phyloP scores from a whole-genome alignment of 2,797 vertebrate species.

The Tenualosa ilisha region DNA sequence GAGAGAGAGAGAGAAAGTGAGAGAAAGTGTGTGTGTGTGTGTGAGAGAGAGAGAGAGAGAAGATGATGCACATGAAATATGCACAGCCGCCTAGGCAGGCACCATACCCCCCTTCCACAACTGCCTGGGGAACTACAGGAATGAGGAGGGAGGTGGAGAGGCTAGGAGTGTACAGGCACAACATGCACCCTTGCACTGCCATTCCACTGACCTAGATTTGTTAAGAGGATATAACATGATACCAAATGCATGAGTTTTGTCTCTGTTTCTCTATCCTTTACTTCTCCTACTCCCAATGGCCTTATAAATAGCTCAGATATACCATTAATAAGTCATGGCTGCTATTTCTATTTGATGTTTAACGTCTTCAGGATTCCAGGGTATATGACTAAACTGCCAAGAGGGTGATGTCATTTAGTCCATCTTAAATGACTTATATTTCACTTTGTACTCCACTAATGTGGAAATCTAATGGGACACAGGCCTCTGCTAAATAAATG shows the following conservation, averaged over 20 bases:
- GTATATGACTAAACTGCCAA: background rate
- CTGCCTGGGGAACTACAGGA: slow-evolving; percentile 4
- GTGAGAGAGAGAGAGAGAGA: background rate
- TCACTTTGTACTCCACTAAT: background rate
- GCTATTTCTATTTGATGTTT: background rate
- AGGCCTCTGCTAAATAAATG: background rate
- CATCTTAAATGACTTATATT: background rate
- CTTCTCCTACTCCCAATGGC: background rate
- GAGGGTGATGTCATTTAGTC: slow-evolving; percentile 17
- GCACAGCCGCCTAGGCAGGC: slow-evolving; percentile 5
- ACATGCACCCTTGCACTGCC: background rate
- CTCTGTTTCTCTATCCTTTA: background rate
- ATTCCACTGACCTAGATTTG: slow-evolving; percentile 63
- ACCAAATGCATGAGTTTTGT: background rate
- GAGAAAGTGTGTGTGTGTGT: background rate
- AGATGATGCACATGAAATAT: slow-evolving; percentile 32
- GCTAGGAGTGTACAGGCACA: background rate
- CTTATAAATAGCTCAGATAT: background rate
- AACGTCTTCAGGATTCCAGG: background rate
- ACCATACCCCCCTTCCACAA: background rate
- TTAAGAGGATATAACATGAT: background rate
- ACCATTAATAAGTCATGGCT: background rate
- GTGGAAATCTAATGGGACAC: background rate
- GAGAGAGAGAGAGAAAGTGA: slow-evolving; percentile 23
- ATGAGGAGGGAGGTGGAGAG: slow-evolving; percentile 5